These are phyloP conservation scores for Drosophila eugracilis DNA, from an alignment of 1,140 invertebrate genomes.

Conservation along the genomic window DNA sequence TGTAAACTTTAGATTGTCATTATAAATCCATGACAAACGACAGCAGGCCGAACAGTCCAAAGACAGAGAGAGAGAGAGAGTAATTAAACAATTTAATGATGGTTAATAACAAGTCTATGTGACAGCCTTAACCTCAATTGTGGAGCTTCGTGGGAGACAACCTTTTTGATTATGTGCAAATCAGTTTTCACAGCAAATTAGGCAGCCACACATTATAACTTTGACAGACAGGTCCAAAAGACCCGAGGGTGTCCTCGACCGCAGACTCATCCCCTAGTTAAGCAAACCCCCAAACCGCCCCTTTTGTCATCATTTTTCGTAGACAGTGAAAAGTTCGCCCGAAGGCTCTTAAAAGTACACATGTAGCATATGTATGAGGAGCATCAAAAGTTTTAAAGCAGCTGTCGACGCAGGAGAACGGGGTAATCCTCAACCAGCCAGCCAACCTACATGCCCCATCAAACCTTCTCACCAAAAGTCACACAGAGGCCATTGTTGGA, in stretches of 20 bases:
- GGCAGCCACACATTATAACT: slow-evolving; percentile 75
- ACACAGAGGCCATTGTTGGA: slow-evolving; percentile 35
- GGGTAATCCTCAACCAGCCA: slow-evolving; percentile 18
- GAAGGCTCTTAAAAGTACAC: slow-evolving; percentile 58
- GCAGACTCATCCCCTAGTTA: background rate
- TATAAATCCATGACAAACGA: slow-evolving; percentile 29
- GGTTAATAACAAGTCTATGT: slow-evolving; percentile 51
- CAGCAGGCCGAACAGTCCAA: too few species aligned
- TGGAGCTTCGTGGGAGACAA: slow-evolving; percentile 1
- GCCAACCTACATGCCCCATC: background rate
- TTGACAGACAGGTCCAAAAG: slow-evolving; percentile 58
- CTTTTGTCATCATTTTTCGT: background rate
- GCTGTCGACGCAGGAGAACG: slow-evolving; percentile 17
- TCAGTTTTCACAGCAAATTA: slow-evolving; percentile 82
- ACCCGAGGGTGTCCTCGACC: slow-evolving; percentile 26
- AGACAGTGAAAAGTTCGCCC: slow-evolving; percentile 55
- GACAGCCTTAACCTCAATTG: slow-evolving; percentile 32
- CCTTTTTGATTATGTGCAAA: slow-evolving; percentile 72
- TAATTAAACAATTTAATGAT: slow-evolving; percentile 48
- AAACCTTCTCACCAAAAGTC: slow-evolving; percentile 59
- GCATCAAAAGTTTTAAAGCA: slow-evolving; percentile 72
- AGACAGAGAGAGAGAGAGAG: slow-evolving; percentile 22
- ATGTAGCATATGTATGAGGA: slow-evolving; percentile 49
- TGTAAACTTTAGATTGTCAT: slow-evolving; percentile 22
- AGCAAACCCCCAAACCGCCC: background rate